Conservation (phyloP, 1,140 invertebrate genomes). For the Mya arenaria region DNA sequence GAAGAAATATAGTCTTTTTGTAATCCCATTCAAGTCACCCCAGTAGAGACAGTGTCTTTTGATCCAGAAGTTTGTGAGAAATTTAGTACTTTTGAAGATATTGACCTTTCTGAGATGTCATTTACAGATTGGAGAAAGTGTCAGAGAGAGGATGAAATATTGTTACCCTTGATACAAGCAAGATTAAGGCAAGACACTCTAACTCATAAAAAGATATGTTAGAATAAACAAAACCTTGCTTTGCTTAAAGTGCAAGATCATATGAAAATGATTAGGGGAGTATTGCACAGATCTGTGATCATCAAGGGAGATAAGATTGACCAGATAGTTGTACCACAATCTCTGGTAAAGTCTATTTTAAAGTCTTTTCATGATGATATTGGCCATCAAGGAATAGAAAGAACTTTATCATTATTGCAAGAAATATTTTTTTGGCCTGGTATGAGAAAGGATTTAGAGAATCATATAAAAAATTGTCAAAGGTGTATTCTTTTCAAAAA, state of each 20-base stretch:
- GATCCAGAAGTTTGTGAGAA: no score
- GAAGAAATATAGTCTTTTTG: no score
- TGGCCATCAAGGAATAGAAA: constrained; percentile 39
- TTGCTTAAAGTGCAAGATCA: background rate
- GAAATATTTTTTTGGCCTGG: constrained; percentile 48
- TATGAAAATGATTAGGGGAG: background rate
- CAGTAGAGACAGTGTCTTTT: background rate
- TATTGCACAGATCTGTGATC: background rate
- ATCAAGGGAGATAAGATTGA: background rate
- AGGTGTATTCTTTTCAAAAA: background rate
- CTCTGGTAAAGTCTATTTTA: background rate
- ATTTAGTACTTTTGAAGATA: no score
- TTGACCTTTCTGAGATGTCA: no score
- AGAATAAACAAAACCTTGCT: background rate
- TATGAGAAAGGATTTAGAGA: background rate
- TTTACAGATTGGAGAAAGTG: no score
- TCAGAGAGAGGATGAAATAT: no score
- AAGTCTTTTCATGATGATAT: constrained; percentile 29
- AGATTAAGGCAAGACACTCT: no score
- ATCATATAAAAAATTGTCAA: background rate
- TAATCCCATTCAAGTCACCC: no score
- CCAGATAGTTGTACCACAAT: background rate
- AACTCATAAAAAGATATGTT: no score
- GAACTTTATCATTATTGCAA: constrained; percentile 13
- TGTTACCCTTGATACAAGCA: no score